Percentiles rank a stretch among this genome's conserved stretches.
Conservation (phyloP, 2,797 vertebrate genomes). For the Melanotaenia boesemani region DNA sequence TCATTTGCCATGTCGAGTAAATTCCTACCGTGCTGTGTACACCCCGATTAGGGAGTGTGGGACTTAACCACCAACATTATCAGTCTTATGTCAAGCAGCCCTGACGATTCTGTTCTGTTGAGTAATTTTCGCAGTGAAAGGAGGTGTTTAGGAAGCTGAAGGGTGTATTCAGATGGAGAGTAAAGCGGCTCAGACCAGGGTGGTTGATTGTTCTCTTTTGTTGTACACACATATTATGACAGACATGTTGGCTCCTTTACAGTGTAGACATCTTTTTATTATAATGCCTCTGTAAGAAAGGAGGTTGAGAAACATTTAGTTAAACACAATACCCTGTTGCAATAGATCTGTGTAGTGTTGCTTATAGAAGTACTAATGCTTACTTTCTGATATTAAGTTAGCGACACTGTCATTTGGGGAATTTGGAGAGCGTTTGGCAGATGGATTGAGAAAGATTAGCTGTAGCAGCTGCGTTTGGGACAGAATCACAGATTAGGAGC, state of each 20-base stretch:
- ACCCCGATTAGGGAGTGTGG: conserved; percentile 77
- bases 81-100: conserved; percentile 73
- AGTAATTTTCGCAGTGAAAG: conserved; percentile 59
- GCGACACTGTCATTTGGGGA: conserved; percentile 82
- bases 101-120: conserved; percentile 61
- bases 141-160: conserved; percentile 46
- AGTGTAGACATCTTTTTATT: not conserved
- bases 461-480: conserved; percentile 87
- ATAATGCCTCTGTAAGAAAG: conserved; percentile 13
- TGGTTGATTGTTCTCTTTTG: conserved; percentile 5
- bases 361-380: conserved; percentile 51
- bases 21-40: conserved; percentile 80
- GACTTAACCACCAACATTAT: conserved; percentile 74
- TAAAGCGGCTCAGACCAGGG: not conserved
- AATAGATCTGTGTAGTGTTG: conserved; percentile 20
- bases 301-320: conserved; percentile 17
- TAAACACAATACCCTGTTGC: conserved; percentile 23
- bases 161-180: conserved; percentile 34
- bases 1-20: conserved; percentile 80
- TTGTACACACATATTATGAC: conserved; percentile 10
- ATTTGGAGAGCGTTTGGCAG: conserved; percentile 83
- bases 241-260: conserved; percentile 1
- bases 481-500: conserved; percentile 86
- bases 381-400: conserved; percentile 73
- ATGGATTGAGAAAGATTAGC: conserved; percentile 87